phyloP scores from a whole-genome alignment of 2,888 invertebrate species.

The Athetis lepigone region DNA sequence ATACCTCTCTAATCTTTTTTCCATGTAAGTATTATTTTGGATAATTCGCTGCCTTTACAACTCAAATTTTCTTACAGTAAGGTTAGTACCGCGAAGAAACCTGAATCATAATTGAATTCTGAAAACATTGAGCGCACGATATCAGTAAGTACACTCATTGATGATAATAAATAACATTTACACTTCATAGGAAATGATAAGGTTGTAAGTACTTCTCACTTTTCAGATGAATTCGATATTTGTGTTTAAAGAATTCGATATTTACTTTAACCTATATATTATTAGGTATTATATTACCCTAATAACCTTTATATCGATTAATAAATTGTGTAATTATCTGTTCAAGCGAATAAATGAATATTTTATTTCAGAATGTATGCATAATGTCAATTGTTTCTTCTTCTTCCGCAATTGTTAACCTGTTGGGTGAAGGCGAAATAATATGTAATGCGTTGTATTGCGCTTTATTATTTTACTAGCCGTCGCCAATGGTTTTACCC shows the following conservation, averaged over 20 bases:
- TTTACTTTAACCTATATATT: conserved; percentile 38
- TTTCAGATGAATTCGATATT: too few species aligned
- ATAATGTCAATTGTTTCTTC: conserved; percentile 23
- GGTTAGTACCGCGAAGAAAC: conserved; percentile 7
- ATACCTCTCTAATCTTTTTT: too few species aligned
- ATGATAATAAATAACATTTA: conserved; percentile 35
- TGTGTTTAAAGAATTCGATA: conserved; percentile 5
- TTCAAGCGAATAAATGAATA: conserved; percentile 9
- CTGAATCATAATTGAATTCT: conserved; percentile 32
- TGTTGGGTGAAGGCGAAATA: conserved; percentile 40
- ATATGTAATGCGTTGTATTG: conserved; percentile 1
- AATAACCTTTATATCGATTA: not conserved
- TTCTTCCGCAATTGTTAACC: conserved; percentile 29
- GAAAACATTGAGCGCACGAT: conserved; percentile 12
- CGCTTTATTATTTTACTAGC: too few species aligned
- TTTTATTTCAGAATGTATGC: conserved; percentile 4
- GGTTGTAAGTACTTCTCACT: conserved; percentile 33
- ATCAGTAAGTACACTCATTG: conserved; percentile 12
- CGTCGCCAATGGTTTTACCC: too few species aligned
- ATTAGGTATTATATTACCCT: conserved; percentile 6
- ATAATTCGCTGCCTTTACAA: not conserved
- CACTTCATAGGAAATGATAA: conserved; percentile 28
- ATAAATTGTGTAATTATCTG: conserved; percentile 14
- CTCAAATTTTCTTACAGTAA: not conserved
- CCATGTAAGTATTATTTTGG: too few species aligned